phyloP scores from a whole-genome alignment of 2,888 invertebrate species.

The Smittia aterrima region DNA sequence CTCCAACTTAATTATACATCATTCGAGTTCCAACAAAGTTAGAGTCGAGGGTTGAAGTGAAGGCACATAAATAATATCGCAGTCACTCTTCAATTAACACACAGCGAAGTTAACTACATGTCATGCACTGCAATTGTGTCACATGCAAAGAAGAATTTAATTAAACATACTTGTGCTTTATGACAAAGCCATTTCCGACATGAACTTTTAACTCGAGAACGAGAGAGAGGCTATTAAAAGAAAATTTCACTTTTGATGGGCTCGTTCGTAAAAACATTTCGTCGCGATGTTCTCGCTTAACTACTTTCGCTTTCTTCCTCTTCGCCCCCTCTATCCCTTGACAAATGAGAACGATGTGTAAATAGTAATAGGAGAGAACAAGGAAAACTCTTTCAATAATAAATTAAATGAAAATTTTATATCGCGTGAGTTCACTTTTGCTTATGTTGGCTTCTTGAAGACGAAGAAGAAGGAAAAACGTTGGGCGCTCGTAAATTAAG shows the following conservation, averaged over 20 bases:
- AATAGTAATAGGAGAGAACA: constrained; percentile 15
- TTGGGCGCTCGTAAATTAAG: background rate
- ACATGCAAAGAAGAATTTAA: constrained; percentile 30
- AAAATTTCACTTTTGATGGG: constrained; percentile 16
- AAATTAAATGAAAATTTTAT: constrained; percentile 40
- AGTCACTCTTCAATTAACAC: constrained; percentile 20
- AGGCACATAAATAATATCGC: constrained; percentile 19
- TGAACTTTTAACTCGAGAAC: constrained; percentile 17
- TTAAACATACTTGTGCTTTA: constrained; percentile 31
- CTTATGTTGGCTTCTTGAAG: background rate
- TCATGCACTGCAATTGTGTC: background rate
- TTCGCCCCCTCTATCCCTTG: background rate
- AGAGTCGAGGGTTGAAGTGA: background rate
- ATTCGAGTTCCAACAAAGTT: background rate
- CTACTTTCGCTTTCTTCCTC: background rate
- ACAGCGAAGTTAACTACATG: background rate
- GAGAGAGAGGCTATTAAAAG: background rate
- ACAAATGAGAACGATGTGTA: constrained; percentile 33
- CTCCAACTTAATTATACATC: constrained; percentile 35
- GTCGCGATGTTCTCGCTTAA: background rate
- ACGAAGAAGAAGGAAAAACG: background rate
- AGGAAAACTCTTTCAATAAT: constrained; percentile 35
- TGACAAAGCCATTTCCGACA: constrained; percentile 37
- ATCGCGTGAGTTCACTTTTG: constrained; percentile 38
- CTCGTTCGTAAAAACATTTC: constrained; percentile 21